These are phyloP conservation scores for Cheilosia scutellata DNA, from an alignment of 2,888 invertebrate species.

Conservation along the genomic window DNA sequence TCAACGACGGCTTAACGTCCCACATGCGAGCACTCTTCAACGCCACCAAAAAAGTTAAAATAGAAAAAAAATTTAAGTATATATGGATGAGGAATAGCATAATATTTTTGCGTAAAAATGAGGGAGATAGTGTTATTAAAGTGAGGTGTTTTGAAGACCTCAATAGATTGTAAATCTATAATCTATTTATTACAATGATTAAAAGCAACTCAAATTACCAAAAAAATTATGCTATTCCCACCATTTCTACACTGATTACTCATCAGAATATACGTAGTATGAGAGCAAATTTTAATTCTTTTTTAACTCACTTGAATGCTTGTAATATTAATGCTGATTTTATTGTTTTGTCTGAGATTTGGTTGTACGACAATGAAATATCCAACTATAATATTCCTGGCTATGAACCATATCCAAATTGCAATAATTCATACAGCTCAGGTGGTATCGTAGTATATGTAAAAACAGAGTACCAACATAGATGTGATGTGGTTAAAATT, in stretches of 20 bases:
- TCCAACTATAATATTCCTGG: conserved; percentile 25
- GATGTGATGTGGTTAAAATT: neutral
- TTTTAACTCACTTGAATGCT: conserved; percentile 20
- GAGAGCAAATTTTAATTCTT: neutral
- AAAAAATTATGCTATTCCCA: conserved; percentile 11
- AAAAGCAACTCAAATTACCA: neutral
- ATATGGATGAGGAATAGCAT: too few relatives aligned
- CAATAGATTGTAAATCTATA: conserved; percentile 7
- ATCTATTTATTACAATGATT: neutral
- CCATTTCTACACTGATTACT: conserved; percentile 2
- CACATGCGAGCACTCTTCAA: conserved; percentile 15
- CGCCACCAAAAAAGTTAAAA: conserved; percentile 5
- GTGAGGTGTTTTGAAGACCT: conserved; percentile 37
- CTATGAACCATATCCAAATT: conserved; percentile 5
- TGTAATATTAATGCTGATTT: neutral
- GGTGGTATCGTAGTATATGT: conserved; percentile 29
- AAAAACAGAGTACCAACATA: neutral
- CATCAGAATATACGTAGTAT: conserved; percentile 31
- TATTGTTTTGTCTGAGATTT: conserved; percentile 26
- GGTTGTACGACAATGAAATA: conserved; percentile 29
- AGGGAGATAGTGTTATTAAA: neutral
- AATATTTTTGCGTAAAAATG: too few relatives aligned
- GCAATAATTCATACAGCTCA: conserved; percentile 32
- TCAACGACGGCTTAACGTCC: conserved; percentile 6
- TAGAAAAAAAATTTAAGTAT: conserved; percentile 19